Percentiles rank a stretch among this genome's conserved stretches.
These are phyloP conservation scores for Parnassius glacialis DNA, from an alignment of 2,888 invertebrate species.

Conservation along the genomic window DNA sequence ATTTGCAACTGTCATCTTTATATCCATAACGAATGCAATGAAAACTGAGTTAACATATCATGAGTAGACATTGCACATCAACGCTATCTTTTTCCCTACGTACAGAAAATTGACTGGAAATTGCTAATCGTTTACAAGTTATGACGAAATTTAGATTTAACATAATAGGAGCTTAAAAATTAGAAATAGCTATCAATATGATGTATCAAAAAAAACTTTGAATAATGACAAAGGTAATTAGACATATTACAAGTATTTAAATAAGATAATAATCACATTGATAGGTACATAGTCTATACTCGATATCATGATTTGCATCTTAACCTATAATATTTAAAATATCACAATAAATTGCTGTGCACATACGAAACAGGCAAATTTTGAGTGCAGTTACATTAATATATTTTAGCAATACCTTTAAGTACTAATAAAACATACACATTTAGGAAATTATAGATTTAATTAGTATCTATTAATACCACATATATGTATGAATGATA, in stretches of 20 bases:
- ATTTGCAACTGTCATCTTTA: conserved; percentile 3
- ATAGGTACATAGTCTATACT: conserved; percentile 72
- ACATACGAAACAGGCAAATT: conserved; percentile 81
- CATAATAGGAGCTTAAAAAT: conserved; percentile 28
- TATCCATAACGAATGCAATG: conserved; percentile 21
- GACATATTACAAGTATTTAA: conserved; percentile 52
- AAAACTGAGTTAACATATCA: conserved; percentile 20
- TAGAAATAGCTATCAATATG: conserved; percentile 28
- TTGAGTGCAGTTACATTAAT: conserved; percentile 79
- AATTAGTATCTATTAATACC: conserved; percentile 23
- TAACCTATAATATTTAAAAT: conserved; percentile 79
- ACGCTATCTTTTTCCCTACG: conserved; percentile 57
- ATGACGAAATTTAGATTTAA: conserved; percentile 33
- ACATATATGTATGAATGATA: conserved; percentile 12
- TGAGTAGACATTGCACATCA: conserved; percentile 49
- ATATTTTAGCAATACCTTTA: conserved; percentile 57
- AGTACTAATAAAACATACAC: conserved; percentile 57
- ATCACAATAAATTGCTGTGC: conserved; percentile 82
- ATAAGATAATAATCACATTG: conserved; percentile 67
- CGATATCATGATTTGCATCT: conserved; percentile 73
- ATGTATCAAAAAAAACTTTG: conserved; percentile 23
- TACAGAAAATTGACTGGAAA: conserved; percentile 73
- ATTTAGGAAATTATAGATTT: conserved; percentile 39
- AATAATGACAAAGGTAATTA: conserved; percentile 37
- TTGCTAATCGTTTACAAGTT: conserved; percentile 60